Percentiles rank a stretch among this genome's conserved stretches.
phyloP scores from a whole-genome alignment of 2,113 vertebrate species.

The Trochalopteron elliotii region DNA sequence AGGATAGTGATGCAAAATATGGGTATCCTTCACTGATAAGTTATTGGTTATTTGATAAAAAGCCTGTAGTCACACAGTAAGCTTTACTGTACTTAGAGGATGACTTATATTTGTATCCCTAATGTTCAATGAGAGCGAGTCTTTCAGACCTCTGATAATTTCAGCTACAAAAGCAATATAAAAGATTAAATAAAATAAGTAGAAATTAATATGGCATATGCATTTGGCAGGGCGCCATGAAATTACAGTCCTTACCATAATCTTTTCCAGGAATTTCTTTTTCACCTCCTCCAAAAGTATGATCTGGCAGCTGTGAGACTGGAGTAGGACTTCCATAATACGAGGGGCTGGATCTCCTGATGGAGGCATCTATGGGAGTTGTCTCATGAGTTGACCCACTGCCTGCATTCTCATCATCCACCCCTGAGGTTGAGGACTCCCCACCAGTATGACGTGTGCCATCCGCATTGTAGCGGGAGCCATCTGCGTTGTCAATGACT shows the following conservation, averaged over 20 bases:
- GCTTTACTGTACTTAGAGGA: background rate
- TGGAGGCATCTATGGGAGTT: conserved; percentile 33
- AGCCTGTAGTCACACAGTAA: background rate
- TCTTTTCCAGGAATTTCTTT: background rate
- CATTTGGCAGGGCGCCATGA: background rate
- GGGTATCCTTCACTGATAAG: background rate
- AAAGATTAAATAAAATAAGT: background rate
- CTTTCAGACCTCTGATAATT: background rate
- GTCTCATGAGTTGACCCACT: conserved; percentile 66
- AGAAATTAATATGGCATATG: background rate
- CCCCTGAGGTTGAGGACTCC: conserved; percentile 33
- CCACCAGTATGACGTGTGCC: background rate
- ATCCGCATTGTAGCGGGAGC: conserved; percentile 54
- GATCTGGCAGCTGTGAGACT: background rate
- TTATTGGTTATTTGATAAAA: background rate
- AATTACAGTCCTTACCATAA: conserved; percentile 53
- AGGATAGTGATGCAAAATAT: background rate
- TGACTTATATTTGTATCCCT: background rate
- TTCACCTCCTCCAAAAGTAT: background rate
- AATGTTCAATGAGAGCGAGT: background rate
- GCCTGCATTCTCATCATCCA: conserved; percentile 54
- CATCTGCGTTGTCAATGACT: conserved; percentile 76
- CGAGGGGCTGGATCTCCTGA: conserved; percentile 38
- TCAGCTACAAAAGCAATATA: background rate
- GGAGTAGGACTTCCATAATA: background rate